Evolutionary conservation across 1,140 invertebrate species (phyloP).

Genomic region (Coptotermes formosanus): DNA sequence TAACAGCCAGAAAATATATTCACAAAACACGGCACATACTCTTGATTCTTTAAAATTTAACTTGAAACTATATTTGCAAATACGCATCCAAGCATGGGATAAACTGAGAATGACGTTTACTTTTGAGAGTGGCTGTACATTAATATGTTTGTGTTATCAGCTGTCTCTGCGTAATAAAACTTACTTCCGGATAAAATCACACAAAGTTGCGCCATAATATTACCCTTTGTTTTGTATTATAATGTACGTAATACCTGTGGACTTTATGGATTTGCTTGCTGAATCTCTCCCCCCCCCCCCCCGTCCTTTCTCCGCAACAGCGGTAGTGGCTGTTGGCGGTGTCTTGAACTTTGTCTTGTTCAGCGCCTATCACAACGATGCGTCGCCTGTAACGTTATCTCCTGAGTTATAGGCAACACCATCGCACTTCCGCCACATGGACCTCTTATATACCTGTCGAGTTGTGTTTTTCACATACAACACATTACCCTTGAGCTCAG

Average conservation of each 20-base stretch:
- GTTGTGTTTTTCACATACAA: neutral
- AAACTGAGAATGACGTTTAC: neutral
- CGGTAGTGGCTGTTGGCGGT: neutral
- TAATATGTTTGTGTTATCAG: neutral
- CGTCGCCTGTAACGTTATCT: neutral
- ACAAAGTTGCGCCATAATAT: conserved; percentile 13
- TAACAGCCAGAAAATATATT: no score
- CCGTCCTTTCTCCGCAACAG: neutral
- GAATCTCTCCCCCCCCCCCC: neutral
- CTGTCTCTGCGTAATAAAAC: neutral
- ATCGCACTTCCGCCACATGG: neutral
- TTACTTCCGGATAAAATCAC: conserved; percentile 9
- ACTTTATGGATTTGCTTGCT: conserved; percentile 16
- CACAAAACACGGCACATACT: no score
- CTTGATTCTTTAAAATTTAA: no score
- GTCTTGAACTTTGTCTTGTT: neutral
- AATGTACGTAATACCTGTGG: neutral
- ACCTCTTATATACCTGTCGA: neutral
- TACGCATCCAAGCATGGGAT: neutral
- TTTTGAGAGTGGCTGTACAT: neutral
- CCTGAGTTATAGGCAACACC: neutral
- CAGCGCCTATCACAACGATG: neutral
- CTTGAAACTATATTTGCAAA: no score
- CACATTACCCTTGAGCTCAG: no score
- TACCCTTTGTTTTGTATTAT: conserved; percentile 16